Evolutionary conservation across 1,140 invertebrate genomes (phyloP).

Genomic region (Dendroctonus valens): DNA sequence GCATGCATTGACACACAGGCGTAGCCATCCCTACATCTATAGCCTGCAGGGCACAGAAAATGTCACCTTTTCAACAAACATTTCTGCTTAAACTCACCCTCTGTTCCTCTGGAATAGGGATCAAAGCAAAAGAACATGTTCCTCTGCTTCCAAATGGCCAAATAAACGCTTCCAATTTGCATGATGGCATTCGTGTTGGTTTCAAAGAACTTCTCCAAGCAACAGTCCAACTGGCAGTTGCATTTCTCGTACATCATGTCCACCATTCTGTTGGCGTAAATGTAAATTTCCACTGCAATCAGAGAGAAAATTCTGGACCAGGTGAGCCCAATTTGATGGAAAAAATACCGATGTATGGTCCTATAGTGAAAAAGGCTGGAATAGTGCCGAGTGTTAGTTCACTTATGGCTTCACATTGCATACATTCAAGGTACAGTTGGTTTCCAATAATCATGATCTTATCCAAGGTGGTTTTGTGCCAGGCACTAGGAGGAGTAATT

Average conservation of each 20-base stretch:
- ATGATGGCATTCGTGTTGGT: constrained; percentile 54
- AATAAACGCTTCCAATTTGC: constrained; percentile 52
- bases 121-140: constrained; percentile 58
- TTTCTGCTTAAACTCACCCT: not conserved
- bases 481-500: constrained; percentile 56
- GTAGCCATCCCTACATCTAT: constrained; percentile 47
- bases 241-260: constrained; percentile 54
- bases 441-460: constrained; percentile 57
- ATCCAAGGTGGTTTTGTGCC: constrained; percentile 56
- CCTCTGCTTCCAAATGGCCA: constrained; percentile 56
- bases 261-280: constrained; percentile 53
- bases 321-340: not conserved
- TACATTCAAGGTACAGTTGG: constrained; percentile 52
- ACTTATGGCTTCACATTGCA: constrained; percentile 49
- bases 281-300: constrained; percentile 53
- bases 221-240: constrained; percentile 50
- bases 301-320: not conserved
- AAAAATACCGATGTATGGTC: constrained; percentile 50
- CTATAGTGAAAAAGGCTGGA: constrained; percentile 55
- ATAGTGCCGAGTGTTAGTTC: constrained; percentile 55
- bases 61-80: not conserved
- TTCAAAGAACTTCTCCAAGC: constrained; percentile 52
- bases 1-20: constrained; percentile 56
- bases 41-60: constrained; percentile 39
- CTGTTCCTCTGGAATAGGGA: constrained; percentile 46